Evolutionary conservation across 2,888 invertebrate genomes (phyloP), one percentile per base, ranked within the genome.

Genomic region (Allacma fusca): DNA sequence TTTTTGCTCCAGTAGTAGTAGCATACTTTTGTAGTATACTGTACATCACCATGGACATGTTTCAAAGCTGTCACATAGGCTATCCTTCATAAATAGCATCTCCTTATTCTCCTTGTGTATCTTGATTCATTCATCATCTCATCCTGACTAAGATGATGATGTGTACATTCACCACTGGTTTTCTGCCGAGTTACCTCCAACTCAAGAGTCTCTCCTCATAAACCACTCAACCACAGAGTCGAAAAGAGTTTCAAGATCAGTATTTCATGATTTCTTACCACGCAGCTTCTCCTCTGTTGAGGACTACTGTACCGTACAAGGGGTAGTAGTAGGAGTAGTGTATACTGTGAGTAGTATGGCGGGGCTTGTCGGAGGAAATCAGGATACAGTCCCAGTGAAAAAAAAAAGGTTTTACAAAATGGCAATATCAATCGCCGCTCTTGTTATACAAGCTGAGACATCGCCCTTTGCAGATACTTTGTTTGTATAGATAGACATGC

Each of bases 41-140:
- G n/a, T 40, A 40, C 13, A 9, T 40, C 40, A 13, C 13, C 5
- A 40, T 40, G 13, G 40, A 40, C 7, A 40, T 13, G 40, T 5
- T 40, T 9, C 13, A 40, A n/a, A n/a, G 2, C 19, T 50, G 50
- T 19, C 50, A n/a, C 16, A 50, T 50, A 50, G 19, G 19, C 16
- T 50, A 19, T 5, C n/a, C 16, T 50, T 50, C 9, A 50, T 50
- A 50, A 50, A 50, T 50, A 50, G 2, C 50, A 50, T 13, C 50
- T 50, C 50, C 19, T 50, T 50, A 50, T 50, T 16, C 50, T 50
- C 16, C 4, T 34, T 9, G 50, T 50, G 19, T 5, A 50, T 50
- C 50, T 50, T 50, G n/a, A 50, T 50, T n/a, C 50, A 50, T 50
- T 50, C 50, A 50, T 50, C 50, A 50, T 50, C 50, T 50, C 50